Conservation (phyloP, 2,797 vertebrate species). For the Poecile montanus region DNA sequence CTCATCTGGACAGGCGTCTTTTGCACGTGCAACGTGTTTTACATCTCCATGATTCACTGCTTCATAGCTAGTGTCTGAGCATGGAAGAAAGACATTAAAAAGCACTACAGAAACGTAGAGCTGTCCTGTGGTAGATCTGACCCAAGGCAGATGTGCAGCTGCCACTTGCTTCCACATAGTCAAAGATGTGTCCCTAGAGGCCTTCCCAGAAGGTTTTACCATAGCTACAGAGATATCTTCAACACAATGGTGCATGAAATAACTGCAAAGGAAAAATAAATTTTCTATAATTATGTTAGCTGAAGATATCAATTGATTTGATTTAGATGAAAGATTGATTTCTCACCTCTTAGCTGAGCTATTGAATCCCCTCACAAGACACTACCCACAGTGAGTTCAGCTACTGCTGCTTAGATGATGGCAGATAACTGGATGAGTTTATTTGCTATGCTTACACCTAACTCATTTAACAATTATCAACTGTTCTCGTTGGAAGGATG, state of each 20-base stretch:
- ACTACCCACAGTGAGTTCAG: not conserved
- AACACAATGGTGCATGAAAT: not conserved
- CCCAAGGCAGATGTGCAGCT: not conserved
- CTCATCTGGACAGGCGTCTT: not conserved
- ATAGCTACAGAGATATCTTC: not conserved
- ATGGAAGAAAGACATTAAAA: not conserved
- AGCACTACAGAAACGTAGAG: not conserved
- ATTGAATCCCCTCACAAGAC: not conserved
- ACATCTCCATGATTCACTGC: not conserved
- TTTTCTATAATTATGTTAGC: not conserved
- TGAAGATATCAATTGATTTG: not conserved
- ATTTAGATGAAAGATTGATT: not conserved
- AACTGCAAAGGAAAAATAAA: not conserved
- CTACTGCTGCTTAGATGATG: not conserved
- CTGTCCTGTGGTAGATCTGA: not conserved
- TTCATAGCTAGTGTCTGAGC: not conserved
- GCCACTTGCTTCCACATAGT: rapidly evolving
- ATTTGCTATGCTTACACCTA: not conserved
- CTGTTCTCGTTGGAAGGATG: not conserved
- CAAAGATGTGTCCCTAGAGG: not conserved
- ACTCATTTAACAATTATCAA: not conserved
- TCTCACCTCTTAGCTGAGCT: not conserved
- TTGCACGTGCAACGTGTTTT: rapidly evolving
- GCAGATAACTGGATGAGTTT: not conserved
- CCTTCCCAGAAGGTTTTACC: not conserved